Evolutionary conservation across 1,140 invertebrate species (phyloP).

Genomic region (Zaprionus tsacasi): DNA sequence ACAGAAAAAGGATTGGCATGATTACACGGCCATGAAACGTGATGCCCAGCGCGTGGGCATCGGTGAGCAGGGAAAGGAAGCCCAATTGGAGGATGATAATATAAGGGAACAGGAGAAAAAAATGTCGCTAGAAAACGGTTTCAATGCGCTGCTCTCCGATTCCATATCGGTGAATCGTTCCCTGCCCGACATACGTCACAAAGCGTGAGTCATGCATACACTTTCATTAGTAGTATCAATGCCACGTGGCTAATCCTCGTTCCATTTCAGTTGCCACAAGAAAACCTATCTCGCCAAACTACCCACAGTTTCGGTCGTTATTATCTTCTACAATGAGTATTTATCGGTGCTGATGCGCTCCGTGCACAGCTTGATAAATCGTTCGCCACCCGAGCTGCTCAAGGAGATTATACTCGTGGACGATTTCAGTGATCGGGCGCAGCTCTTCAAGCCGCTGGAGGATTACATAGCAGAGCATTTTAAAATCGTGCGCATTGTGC

Average conservation of each 20-base stretch:
- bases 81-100: conserved; percentile 88
- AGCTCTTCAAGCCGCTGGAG: conserved; percentile 90
- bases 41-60: conserved; percentile 89
- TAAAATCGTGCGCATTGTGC: conserved; percentile 89
- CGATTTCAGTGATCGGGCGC: conserved; percentile 92
- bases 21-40: conserved; percentile 89
- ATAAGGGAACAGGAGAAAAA: conserved; percentile 87
- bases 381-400: conserved; percentile 92
- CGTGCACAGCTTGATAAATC: conserved; percentile 92
- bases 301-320: conserved; percentile 93
- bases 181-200: conserved; percentile 92
- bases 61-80: conserved; percentile 90
- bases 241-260: conserved; percentile 2
- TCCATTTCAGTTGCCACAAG: conserved; percentile 87
- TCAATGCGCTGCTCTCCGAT: conserved; percentile 95
- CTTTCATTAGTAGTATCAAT: not conserved
- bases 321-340: conserved; percentile 98
- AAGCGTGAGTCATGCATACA: conserved; percentile 86
- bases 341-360: conserved; percentile 94
- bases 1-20: conserved; percentile 90
- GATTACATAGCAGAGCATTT: conserved; percentile 90
- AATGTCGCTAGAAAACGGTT: conserved; percentile 87
- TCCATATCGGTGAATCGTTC: conserved; percentile 94
- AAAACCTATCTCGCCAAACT: conserved; percentile 91
- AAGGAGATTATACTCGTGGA: conserved; percentile 97